phyloP scores from a whole-genome alignment of 2,888 invertebrate genomes.

The Itoplectis maculator region DNA sequence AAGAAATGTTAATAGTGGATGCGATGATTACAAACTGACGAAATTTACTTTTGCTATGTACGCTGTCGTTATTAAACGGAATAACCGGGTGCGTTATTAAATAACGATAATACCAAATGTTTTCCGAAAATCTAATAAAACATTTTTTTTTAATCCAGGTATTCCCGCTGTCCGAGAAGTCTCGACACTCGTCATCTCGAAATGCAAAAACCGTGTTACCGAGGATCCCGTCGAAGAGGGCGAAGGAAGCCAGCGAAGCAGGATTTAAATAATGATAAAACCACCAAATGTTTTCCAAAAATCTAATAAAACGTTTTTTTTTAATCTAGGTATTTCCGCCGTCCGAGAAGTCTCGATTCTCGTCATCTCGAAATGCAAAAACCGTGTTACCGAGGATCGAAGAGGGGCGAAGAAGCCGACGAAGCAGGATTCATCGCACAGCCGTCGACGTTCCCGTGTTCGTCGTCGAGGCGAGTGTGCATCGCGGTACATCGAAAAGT shows the following conservation, averaged over 20 bases:
- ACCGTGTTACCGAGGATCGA: constrained; percentile 49
- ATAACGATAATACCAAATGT: too few relatives aligned
- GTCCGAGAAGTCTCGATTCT: background rate
- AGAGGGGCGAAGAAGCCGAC: background rate
- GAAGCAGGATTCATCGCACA: background rate
- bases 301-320: constrained; percentile 16
- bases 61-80: too few relatives aligned
- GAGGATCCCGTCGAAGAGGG: background rate
- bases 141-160: constrained; percentile 6
- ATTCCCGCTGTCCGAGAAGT: background rate
- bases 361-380: constrained; percentile 57
- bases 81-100: too few relatives aligned
- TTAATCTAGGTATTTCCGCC: constrained; percentile 3
- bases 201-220: constrained; percentile 63
- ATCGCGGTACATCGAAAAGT: constrained; percentile 6
- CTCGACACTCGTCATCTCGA: constrained; percentile 10
- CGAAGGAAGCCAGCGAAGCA: background rate
- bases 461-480: constrained; percentile 28
- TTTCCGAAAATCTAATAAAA: constrained; percentile 22
- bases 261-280: too few relatives aligned
- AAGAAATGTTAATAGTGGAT: too few relatives aligned
- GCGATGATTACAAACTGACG: too few relatives aligned
- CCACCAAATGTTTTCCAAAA: too few relatives aligned
- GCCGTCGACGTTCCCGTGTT: constrained; percentile 49
- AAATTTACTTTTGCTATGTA: too few relatives aligned